These are phyloP conservation scores for Corythaeola cristata DNA, from an alignment of 2,113 vertebrate species.

Conservation along the genomic window DNA sequence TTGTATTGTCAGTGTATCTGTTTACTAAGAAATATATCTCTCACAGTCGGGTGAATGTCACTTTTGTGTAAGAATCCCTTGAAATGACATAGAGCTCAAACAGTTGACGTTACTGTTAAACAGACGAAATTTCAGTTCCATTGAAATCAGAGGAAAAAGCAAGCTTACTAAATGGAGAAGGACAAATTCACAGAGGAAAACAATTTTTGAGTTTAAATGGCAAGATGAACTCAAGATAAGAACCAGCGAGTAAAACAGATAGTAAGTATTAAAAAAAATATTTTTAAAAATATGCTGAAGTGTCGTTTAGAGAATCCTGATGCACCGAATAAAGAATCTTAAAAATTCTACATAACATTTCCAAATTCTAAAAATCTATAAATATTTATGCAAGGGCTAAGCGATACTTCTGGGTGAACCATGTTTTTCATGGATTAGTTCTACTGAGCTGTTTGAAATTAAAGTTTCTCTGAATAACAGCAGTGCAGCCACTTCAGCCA, in stretches of 20 bases:
- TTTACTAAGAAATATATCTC: background rate
- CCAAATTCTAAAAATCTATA: background rate
- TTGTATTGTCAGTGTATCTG: background rate
- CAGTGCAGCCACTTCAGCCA: background rate
- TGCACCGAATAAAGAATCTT: background rate
- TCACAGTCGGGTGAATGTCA: background rate
- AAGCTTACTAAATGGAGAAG: background rate
- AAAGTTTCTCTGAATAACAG: rapidly evolving
- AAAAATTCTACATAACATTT: background rate
- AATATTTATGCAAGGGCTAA: background rate
- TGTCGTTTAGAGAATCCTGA: background rate
- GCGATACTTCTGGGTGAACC: background rate
- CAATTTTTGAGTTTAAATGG: background rate
- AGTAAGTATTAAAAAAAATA: background rate
- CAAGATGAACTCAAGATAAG: background rate
- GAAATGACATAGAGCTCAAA: background rate
- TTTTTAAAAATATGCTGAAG: background rate
- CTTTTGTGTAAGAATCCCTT: background rate
- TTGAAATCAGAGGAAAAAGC: background rate
- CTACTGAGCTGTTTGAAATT: background rate
- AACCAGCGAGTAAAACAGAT: background rate
- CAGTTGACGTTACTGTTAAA: background rate
- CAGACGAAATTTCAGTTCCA: background rate
- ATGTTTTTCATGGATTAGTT: background rate
- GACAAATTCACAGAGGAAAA: background rate